These are phyloP conservation scores for Spinus pinus DNA, from an alignment of 2,797 vertebrate genomes.

Conservation along the genomic window DNA sequence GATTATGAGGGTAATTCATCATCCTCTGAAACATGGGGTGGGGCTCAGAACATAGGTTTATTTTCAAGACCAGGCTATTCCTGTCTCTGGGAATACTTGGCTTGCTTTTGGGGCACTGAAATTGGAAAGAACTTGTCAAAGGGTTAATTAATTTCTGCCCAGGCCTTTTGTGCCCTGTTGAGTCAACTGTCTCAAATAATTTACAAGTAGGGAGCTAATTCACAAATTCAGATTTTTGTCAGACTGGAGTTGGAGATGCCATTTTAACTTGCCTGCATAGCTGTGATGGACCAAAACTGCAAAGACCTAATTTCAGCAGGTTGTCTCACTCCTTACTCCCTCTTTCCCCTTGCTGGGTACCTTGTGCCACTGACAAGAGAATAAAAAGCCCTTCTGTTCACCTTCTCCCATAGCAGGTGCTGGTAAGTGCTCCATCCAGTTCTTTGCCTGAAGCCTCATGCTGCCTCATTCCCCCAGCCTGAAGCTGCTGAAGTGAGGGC, in stretches of 20 bases:
- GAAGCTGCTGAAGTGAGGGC: neutral
- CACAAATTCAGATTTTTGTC: neutral
- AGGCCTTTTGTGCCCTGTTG: neutral
- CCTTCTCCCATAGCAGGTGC: neutral
- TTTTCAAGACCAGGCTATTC: neutral
- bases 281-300: neutral
- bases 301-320: neutral
- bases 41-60: neutral
- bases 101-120: neutral
- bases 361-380: neutral
- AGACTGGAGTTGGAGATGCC: neutral
- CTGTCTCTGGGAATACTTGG: neutral
- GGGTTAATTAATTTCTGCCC: neutral
- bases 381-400: neutral
- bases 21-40: neutral
- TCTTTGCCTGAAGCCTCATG: neutral
- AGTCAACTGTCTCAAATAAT: neutral
- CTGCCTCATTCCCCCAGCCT: neutral
- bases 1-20: neutral
- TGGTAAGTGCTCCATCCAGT: neutral
- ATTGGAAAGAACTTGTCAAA: neutral
- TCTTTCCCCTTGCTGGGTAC: neutral
- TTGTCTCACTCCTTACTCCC: neutral
- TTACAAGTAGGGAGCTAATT: neutral
- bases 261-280: neutral